Evolutionary conservation across 1,140 invertebrate genomes (phyloP), one percentile per base, ranked within the genome.

Genomic region (Bradysia coprophila): DNA sequence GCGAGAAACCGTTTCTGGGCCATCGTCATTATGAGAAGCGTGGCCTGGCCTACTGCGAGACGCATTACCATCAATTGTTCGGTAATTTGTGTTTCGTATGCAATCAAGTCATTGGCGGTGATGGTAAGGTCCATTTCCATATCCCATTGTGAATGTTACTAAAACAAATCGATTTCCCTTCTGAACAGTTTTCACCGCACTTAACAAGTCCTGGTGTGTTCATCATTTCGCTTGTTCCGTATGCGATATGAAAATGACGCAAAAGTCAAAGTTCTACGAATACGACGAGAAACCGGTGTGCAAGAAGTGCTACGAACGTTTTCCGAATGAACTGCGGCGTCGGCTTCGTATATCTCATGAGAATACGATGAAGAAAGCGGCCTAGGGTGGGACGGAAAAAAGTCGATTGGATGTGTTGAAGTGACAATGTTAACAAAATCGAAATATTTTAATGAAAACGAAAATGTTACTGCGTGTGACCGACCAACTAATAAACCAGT

Each of bases 181-280:
- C n/a, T n/a, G n/a, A 71, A n/a, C 63, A 95, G 93, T 96, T 23
- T 97, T 98, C 61, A 93, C 87, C 46, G 94, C 95, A 31, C 65
- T 98, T 49, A 96, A 98, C 62, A 99, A 99, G 67, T 90, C 92
- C n/a, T 99, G 94, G 94, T 98, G 95, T 63, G 85, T 93, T 20
- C 83, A 97, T 63, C 96, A 98, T 62, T 99, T 99, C 64, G 85
- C 92, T n/a, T 99, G 96, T 63, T 85, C 89, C 15, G 77, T 95
- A 44, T 99, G 96, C 64, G 95, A 99, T 62, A 81, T 81, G 47
- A 90, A 95, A 61, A 88, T 99, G 78, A 93, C 84, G 59, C 90
- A 96, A 51, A 97, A 96, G 67, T 95, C 91, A 5, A 98, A 98
- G 65, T 99, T 99, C 64, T 98, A 95, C 62, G 95, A 98, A 65